A percentile compares a stretch with the other conserved stretches of the same genome.
phyloP scores from a whole-genome alignment of 2,113 vertebrate species.

The Lycocorax pyrrhopterus region DNA sequence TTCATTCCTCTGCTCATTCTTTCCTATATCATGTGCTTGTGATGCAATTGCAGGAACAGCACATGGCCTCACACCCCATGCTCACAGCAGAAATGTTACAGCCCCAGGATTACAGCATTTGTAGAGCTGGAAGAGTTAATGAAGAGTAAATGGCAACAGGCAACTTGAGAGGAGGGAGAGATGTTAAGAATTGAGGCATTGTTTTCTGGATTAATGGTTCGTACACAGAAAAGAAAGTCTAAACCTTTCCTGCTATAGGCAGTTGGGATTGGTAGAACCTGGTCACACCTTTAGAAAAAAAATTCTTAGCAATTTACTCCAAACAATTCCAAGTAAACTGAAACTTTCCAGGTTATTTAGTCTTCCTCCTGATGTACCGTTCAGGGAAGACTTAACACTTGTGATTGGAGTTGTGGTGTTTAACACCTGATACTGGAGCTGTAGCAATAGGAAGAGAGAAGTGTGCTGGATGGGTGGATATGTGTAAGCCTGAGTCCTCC shows the following conservation, averaged over 20 bases:
- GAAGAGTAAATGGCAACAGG: constrained; percentile 12
- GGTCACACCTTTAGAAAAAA: background rate
- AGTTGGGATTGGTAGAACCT: constrained; percentile 7
- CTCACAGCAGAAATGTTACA: background rate
- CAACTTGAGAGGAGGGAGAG: constrained; percentile 13
- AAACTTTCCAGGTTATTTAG: background rate
- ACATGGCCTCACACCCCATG: background rate
- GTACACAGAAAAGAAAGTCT: background rate
- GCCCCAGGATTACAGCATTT: background rate
- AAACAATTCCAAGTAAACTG: constrained; percentile 11
- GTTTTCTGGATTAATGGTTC: constrained; percentile 44
- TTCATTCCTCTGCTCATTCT: constrained; percentile 20
- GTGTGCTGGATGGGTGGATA: background rate
- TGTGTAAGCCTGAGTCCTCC: background rate
- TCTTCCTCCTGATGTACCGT: background rate
- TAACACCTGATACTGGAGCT: background rate
- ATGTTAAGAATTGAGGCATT: constrained; percentile 29
- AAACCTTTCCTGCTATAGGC: constrained; percentile 37
- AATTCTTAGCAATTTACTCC: background rate
- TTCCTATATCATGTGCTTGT: background rate
- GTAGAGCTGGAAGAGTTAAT: constrained; percentile 39
- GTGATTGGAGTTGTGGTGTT: background rate
- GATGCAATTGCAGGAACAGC: background rate
- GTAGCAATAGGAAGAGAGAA: background rate
- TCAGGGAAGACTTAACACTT: background rate